A percentile compares a stretch with the other conserved stretches of the same genome.
phyloP scores from a whole-genome alignment of 1,140 invertebrate genomes.

The Hypothenemus hampei region DNA sequence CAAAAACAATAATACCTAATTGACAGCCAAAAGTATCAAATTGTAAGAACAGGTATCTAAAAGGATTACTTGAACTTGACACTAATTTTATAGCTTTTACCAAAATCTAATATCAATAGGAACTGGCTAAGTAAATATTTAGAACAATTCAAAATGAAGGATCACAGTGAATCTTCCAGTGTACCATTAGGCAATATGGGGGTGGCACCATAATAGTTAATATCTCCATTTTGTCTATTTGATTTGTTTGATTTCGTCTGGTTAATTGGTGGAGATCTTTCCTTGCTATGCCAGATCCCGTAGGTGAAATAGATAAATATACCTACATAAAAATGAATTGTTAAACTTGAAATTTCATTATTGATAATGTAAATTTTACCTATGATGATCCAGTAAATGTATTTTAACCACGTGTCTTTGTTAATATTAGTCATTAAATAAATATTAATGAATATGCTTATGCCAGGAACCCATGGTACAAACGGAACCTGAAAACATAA shows the following conservation, averaged over 20 bases:
- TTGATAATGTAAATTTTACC: slow-evolving; percentile 44
- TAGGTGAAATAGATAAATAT: slow-evolving; percentile 56
- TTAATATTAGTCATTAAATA: slow-evolving; percentile 77
- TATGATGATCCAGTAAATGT: slow-evolving; percentile 69
- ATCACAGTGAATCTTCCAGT: background rate
- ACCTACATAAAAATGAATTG: slow-evolving; percentile 40
- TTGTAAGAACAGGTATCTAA: too few relatives aligned
- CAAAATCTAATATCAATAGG: too few relatives aligned
- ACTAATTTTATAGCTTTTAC: too few relatives aligned
- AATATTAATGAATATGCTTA: slow-evolving; percentile 76
- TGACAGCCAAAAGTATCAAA: too few relatives aligned
- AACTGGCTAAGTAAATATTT: background rate
- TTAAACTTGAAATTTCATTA: background rate
- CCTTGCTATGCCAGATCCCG: slow-evolving; percentile 55
- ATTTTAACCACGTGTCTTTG: slow-evolving; percentile 71
- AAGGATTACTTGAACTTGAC: too few relatives aligned
- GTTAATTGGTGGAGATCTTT: slow-evolving; percentile 36
- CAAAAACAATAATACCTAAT: too few relatives aligned
- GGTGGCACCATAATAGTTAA: slow-evolving; percentile 17
- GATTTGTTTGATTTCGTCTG: background rate
- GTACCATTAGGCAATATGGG: background rate
- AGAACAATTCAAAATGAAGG: background rate
- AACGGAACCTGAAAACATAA: slow-evolving; percentile 61
- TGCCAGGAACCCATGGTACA: slow-evolving; percentile 70
- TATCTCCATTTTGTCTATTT: slow-evolving; percentile 7